These are phyloP conservation scores for Andrena praecox DNA, from an alignment of 2,888 invertebrate genomes.

Conservation along the genomic window DNA sequence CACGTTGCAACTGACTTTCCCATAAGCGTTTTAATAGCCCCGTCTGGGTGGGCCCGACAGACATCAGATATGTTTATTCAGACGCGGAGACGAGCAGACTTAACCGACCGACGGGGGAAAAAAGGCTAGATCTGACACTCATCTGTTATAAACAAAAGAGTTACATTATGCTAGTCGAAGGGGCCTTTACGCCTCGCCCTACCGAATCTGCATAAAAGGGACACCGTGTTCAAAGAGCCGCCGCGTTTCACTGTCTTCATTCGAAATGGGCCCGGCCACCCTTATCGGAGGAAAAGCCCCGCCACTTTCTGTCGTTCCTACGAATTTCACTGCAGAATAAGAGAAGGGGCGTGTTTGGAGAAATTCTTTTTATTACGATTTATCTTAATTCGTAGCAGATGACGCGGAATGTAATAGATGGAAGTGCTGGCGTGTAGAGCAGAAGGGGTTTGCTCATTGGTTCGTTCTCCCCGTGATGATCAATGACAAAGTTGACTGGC, in stretches of 20 bases:
- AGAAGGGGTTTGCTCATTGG: constrained; percentile 1
- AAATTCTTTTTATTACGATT: too few species aligned
- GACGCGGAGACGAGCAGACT: constrained; percentile 79
- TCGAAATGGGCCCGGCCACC: not conserved
- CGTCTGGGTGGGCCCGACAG: constrained; percentile 82
- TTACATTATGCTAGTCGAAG: constrained; percentile 77
- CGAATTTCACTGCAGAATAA: too few species aligned
- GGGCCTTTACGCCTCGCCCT: constrained; percentile 53
- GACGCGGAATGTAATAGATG: too few species aligned
- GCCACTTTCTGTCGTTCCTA: too few species aligned
- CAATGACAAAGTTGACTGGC: constrained; percentile 60
- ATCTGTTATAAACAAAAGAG: constrained; percentile 81
- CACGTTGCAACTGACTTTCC: constrained; percentile 69
- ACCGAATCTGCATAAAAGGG: constrained; percentile 45
- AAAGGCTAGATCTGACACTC: constrained; percentile 80
- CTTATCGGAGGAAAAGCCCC: too few species aligned
- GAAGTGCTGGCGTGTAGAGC: too few species aligned
- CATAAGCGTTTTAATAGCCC: constrained; percentile 82
- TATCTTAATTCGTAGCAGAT: too few species aligned
- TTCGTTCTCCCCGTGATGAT: constrained; percentile 29
- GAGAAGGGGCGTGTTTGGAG: too few species aligned
- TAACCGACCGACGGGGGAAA: constrained; percentile 73
- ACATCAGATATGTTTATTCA: constrained; percentile 84
- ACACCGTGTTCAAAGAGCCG: constrained; percentile 25
- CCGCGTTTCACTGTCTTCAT: constrained; percentile 1